phyloP scores from a whole-genome alignment of 1,140 invertebrate genomes.

The Drosophila santomea region DNA sequence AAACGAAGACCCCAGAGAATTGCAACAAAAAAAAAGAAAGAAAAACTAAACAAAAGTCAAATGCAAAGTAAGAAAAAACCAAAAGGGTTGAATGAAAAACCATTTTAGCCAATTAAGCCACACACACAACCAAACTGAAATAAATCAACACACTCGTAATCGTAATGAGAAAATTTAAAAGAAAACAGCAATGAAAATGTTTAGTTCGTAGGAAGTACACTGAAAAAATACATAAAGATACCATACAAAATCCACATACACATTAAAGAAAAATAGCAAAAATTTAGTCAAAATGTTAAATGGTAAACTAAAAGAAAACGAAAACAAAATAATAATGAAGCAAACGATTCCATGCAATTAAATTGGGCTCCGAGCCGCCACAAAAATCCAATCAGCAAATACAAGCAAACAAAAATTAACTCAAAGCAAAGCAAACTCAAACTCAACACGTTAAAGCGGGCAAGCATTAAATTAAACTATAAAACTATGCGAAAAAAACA shows the following conservation, averaged over 20 bases:
- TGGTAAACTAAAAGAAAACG: conserved; percentile 57
- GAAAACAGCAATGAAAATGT: conserved; percentile 65
- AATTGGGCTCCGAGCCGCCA: conserved; percentile 32
- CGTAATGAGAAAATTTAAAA: conserved; percentile 49
- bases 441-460: conserved; percentile 51
- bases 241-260: conserved; percentile 43
- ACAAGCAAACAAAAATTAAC: conserved; percentile 32
- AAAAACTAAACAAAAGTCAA: conserved; percentile 34
- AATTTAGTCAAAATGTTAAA: conserved; percentile 82
- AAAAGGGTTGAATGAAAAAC: conserved; percentile 42
- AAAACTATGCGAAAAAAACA: conserved; percentile 36
- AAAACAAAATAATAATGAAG: conserved; percentile 20
- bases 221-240: conserved; percentile 57
- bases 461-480: conserved; percentile 61
- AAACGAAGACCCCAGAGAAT: conserved; percentile 28
- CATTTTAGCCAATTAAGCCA: conserved; percentile 71
- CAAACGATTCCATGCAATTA: conserved; percentile 43
- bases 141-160: conserved; percentile 54
- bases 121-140: conserved; percentile 44
- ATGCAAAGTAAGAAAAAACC: conserved; percentile 24
- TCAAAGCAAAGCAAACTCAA: conserved; percentile 45
- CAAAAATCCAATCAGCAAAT: conserved; percentile 30
- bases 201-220: conserved; percentile 77
- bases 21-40: conserved; percentile 37
- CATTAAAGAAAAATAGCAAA: conserved; percentile 66